These are phyloP conservation scores for Diarsia mendica DNA, from an alignment of 2,888 invertebrate species.

Conservation along the genomic window DNA sequence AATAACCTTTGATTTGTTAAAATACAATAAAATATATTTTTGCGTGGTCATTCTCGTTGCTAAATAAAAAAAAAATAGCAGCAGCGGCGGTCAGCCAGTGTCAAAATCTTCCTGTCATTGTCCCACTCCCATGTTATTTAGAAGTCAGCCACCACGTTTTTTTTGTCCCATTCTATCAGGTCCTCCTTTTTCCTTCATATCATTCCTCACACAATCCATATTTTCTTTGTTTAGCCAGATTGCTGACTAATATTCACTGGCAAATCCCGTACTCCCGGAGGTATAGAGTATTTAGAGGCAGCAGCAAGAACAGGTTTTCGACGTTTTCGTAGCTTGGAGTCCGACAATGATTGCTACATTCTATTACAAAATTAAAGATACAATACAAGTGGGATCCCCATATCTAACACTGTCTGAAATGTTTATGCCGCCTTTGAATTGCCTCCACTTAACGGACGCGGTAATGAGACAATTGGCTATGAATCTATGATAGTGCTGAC, in stretches of 20 bases:
- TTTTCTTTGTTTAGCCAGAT: not conserved
- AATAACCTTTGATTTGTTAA: conserved; percentile 2
- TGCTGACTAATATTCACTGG: not conserved
- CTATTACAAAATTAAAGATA: not conserved
- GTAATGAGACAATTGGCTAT: conserved; percentile 52
- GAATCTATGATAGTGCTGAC: conserved; percentile 48
- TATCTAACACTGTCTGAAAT: conserved; percentile 22
- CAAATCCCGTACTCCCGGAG: not conserved
- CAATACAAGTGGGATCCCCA: not conserved
- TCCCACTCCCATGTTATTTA: too few species aligned
- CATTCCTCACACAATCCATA: too few species aligned
- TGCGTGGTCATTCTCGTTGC: not conserved
- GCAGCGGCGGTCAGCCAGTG: not conserved
- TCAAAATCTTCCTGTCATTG: not conserved
- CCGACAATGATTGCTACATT: not conserved
- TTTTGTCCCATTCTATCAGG: too few species aligned
- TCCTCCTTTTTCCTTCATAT: too few species aligned
- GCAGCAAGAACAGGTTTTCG: too few species aligned
- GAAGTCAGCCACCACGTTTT: too few species aligned
- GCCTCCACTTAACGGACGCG: conserved; percentile 40
- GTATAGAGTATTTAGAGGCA: not conserved
- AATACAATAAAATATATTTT: not conserved
- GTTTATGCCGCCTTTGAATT: conserved; percentile 55
- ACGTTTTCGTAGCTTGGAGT: not conserved
- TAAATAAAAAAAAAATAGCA: not conserved